These are phyloP conservation scores for Megaleporinus macrocephalus DNA, from an alignment of 2,113 vertebrate genomes.

Conservation along the genomic window DNA sequence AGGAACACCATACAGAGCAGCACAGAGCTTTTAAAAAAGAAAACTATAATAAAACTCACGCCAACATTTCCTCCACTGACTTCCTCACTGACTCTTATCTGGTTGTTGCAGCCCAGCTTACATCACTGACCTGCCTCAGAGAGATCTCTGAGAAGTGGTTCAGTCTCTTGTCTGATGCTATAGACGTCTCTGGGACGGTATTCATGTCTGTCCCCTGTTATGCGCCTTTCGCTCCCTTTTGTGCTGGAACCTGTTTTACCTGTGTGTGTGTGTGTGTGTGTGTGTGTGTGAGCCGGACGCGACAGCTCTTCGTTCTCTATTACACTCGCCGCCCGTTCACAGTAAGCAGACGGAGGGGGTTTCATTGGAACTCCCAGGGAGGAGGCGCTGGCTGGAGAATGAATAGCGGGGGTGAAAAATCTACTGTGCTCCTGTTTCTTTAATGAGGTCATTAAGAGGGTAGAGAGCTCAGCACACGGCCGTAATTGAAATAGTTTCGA, in stretches of 20 bases:
- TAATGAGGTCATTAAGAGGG: constrained; percentile 70
- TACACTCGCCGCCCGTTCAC: constrained; percentile 1
- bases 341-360: background rate
- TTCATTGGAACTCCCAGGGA: background rate
- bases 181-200: background rate
- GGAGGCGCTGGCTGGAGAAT: background rate
- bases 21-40: too few species aligned
- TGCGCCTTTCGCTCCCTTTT: constrained; percentile 20
- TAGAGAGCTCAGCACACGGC: constrained; percentile 59
- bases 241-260: constrained; percentile 15
- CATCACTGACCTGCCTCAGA: background rate
- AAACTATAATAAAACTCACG: too few species aligned
- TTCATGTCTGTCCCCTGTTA: constrained; percentile 12
- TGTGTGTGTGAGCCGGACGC: background rate
- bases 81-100: background rate
- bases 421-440: constrained; percentile 52
- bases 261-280: too few species aligned
- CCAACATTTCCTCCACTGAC: too few species aligned
- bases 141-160: background rate
- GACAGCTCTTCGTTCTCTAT: background rate
- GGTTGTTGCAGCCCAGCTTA: background rate
- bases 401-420: background rate
- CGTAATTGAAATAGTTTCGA: constrained; percentile 21
- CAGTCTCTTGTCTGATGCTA: background rate
- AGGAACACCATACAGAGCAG: too few species aligned